phyloP scores from a whole-genome alignment of 2,797 vertebrate genomes.

The Ispidina picta region DNA sequence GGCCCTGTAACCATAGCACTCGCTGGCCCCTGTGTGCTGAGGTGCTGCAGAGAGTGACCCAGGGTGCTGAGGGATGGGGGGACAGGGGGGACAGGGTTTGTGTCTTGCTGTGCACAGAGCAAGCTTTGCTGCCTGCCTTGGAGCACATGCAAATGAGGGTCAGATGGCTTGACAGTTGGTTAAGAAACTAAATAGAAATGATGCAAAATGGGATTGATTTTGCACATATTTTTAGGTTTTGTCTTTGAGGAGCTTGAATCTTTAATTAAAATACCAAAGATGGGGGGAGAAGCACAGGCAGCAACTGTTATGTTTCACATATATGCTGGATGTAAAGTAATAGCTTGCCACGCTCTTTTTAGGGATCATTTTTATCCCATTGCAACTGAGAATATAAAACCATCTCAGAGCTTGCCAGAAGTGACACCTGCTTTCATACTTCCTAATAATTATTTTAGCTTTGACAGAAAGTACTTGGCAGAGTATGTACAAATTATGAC shows the following conservation, averaged over 20 bases:
- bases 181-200: constrained; percentile 48
- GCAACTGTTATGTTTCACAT: constrained; percentile 51
- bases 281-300: background rate
- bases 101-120: background rate
- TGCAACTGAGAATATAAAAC: constrained; percentile 65
- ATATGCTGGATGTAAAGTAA: constrained; percentile 36
- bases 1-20: background rate
- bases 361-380: constrained; percentile 61
- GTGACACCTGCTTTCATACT: constrained; percentile 73
- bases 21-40: background rate
- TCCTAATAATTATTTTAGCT: constrained; percentile 75
- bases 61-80: background rate
- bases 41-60: background rate
- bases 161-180: constrained; percentile 57
- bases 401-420: constrained; percentile 64
- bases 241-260: constrained; percentile 53
- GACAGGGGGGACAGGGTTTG: background rate
- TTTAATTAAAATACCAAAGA: constrained; percentile 67
- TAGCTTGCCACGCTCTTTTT: constrained; percentile 66
- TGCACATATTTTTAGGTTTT: constrained; percentile 57
- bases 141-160: constrained; percentile 52
- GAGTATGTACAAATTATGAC: constrained; percentile 55
- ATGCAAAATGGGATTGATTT: constrained; percentile 56
- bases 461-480: constrained; percentile 67
- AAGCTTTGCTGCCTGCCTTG: constrained; percentile 24